phyloP scores from a whole-genome alignment of 2,888 invertebrate genomes.

The Stenichneumon culpator region DNA sequence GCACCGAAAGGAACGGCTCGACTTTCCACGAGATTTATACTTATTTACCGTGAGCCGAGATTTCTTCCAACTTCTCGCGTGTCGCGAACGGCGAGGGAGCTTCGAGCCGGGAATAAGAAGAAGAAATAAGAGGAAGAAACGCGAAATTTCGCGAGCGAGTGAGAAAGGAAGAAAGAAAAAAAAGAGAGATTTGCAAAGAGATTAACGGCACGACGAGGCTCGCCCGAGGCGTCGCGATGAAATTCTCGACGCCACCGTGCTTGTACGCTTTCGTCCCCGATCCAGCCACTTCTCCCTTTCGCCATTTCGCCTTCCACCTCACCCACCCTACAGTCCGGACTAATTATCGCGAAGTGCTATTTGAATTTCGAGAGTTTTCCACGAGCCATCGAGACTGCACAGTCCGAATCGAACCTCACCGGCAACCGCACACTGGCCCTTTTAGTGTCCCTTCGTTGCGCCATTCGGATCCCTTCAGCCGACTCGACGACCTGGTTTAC shows the following conservation, averaged over 20 bases:
- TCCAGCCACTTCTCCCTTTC: neutral
- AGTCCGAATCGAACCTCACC: neutral
- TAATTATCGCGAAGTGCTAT: slow-evolving; percentile 33
- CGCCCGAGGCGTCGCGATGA: slow-evolving; percentile 7
- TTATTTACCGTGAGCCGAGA: slow-evolving; percentile 35
- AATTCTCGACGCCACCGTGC: neutral
- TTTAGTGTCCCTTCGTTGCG: neutral
- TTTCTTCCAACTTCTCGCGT: slow-evolving; percentile 45
- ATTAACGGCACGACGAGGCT: slow-evolving; percentile 46
- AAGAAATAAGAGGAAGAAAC: neutral
- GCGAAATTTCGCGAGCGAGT: neutral
- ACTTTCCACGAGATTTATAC: slow-evolving; percentile 44
- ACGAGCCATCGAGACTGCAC: neutral
- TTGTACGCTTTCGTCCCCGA: neutral
- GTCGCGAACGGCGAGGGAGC: slow-evolving; percentile 11
- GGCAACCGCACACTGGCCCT: neutral
- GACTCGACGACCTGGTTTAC: slow-evolving; percentile 22
- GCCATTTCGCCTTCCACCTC: slow-evolving; percentile 7
- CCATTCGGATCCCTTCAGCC: neutral
- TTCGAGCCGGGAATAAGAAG: neutral
- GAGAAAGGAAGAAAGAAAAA: neutral
- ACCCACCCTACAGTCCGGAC: neutral
- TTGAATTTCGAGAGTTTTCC: slow-evolving; percentile 32
- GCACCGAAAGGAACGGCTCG: neutral
- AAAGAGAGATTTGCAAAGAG: slow-evolving; percentile 36